Base-by-base conservation (phyloP, 2,888 invertebrate species). In the Sphinx pinastri region DNA sequence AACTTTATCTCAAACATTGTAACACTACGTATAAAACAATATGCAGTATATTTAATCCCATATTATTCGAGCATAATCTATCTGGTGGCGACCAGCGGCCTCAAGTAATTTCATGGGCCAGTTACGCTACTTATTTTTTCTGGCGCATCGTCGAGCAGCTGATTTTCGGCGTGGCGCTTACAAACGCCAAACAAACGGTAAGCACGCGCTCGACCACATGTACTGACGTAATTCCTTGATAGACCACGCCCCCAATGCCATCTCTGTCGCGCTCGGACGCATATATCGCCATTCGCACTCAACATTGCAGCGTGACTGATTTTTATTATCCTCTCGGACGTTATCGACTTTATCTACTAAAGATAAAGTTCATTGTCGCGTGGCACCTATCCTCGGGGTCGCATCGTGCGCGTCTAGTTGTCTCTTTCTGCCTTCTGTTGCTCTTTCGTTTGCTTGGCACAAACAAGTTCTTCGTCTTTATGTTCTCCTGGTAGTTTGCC, bases 401-500 rank as follows among this genome's bases (percentile, higher is more conserved):
- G 76, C 71, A 72, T 74, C 72, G 77, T 74, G 75, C 74, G 76
- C 75, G 74, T 80, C 75, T 73, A 70, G 73, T 75, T 63, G 73
- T 87, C 86, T 83, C 87, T 68, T 76, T 88, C 82, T 71, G 76
- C 76, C 79, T 72, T 76, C 75, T 83, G 81, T 74, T 70, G 73
- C 78, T 78, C 77, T 88, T 84, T 83, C 85, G 76, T 77, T 83
- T 81, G 71, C 77, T 74, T 75, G 71, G 71, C 74, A 76, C 72
- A 76, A 75, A 79, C 73, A 80, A 84, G 76, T 85, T 84, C 86
- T 81, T 75, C 72, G 73, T 70, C 68, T 74, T 79, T 86, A 88
- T 94, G 93, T 73, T 83, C 83, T 85, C 93, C 93, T 94, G 88
- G 93, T 94, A 88, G 79, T 93, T 94, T 93, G 89, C 93, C 94